phyloP scores from a whole-genome alignment of 2,113 vertebrate species.

The Chelonoidis abingdonii region DNA sequence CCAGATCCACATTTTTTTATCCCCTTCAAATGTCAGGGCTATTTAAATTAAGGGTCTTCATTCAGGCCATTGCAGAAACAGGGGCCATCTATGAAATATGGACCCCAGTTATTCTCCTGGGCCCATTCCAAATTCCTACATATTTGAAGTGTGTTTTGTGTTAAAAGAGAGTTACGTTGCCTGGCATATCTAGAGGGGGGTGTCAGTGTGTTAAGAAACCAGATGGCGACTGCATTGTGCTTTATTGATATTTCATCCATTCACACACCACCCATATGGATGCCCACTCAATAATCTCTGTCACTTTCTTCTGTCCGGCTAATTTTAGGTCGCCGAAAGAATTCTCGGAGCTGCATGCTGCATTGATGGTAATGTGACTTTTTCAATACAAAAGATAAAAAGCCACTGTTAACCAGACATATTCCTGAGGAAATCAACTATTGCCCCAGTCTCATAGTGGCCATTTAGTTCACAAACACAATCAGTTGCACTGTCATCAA shows the following conservation, averaged over 20 bases:
- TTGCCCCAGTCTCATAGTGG: background rate
- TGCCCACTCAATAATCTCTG: background rate
- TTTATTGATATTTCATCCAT: background rate
- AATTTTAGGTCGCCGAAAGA: constrained; percentile 65
- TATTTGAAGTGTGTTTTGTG: background rate
- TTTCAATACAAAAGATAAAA: background rate
- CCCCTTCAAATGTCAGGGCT: background rate
- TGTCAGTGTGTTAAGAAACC: background rate
- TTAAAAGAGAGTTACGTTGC: background rate
- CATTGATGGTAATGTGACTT: constrained; percentile 68
- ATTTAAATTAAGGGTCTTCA: background rate
- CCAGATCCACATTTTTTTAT: background rate
- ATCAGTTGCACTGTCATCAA: background rate
- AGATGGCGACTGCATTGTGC: background rate
- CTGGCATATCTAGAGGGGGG: background rate
- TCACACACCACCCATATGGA: background rate
- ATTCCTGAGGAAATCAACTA: background rate
- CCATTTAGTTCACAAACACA: background rate
- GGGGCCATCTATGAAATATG: background rate
- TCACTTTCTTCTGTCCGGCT: background rate
- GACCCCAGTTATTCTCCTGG: background rate
- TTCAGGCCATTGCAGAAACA: background rate
- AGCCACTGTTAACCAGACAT: background rate
- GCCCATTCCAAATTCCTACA: background rate
- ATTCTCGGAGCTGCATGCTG: constrained; percentile 74